phyloP scores from a whole-genome alignment of 2,113 vertebrate species.

The Oreochromis spilurus region DNA sequence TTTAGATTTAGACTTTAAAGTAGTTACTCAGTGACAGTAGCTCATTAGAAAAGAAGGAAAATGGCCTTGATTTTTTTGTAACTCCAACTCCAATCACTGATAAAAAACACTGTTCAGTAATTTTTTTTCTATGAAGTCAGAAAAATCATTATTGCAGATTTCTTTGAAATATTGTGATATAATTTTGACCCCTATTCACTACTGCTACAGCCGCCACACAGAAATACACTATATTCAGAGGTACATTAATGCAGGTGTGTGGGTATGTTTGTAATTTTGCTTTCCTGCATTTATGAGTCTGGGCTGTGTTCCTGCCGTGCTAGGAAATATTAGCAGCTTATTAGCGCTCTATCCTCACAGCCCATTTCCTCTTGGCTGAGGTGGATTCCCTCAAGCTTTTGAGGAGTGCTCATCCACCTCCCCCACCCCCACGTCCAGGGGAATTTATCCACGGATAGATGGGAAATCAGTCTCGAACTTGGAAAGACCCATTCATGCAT shows the following conservation, averaged over 20 bases:
- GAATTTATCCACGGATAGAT: not conserved
- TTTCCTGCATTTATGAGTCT: not conserved
- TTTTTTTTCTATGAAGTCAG: not conserved
- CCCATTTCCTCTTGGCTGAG: not conserved
- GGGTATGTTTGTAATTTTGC: not conserved
- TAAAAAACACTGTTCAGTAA: not conserved
- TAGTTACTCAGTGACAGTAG: not conserved
- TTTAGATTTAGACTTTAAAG: not conserved
- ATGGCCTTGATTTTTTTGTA: not conserved
- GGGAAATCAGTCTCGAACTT: not conserved
- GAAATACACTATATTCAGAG: not conserved
- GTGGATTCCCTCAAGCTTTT: not conserved
- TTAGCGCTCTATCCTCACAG: not conserved
- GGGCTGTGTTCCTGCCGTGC: not conserved
- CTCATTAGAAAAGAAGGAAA: not conserved
- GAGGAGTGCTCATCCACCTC: not conserved
- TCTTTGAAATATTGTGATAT: not conserved
- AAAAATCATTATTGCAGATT: not conserved
- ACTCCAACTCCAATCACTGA: not conserved
- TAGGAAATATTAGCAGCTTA: not conserved
- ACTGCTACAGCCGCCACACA: not conserved
- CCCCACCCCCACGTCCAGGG: not conserved
- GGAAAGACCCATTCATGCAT: slow-evolving; percentile 4
- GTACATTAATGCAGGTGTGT: not conserved
- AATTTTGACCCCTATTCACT: not conserved